Conservation (phyloP, 2,797 vertebrate genomes). For the Phrynocephalus guinanensis region DNA sequence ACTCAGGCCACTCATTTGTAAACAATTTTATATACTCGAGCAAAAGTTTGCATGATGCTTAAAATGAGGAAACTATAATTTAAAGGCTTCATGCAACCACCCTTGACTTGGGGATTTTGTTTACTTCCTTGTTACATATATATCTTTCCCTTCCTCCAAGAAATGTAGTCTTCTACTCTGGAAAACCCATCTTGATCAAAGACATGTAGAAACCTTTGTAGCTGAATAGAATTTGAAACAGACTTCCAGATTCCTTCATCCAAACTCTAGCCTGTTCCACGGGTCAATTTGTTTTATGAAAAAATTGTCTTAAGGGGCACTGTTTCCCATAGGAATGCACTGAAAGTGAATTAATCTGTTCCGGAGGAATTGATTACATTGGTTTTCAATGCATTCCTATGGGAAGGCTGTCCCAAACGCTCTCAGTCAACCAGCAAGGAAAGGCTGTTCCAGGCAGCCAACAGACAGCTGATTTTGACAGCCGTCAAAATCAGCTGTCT, state of each 20-base stretch:
- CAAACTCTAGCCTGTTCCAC: not conserved
- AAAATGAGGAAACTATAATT: not conserved
- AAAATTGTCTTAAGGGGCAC: no score
- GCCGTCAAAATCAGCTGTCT: no score
- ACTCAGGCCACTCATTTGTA: not conserved
- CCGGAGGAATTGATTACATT: no score
- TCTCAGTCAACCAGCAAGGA: no score
- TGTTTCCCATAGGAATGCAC: no score
- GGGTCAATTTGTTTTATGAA: no score
- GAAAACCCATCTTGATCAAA: not conserved
- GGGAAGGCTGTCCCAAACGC: no score
- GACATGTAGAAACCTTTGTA: not conserved
- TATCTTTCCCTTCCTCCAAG: not conserved
- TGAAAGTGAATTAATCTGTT: not conserved
- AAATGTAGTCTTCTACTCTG: not conserved
- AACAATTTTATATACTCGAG: not conserved
- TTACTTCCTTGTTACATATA: conserved; percentile 6
- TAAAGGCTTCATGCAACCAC: not conserved
- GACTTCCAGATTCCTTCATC: not conserved
- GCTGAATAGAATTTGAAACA: not conserved
- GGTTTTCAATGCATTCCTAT: no score
- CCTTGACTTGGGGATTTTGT: not conserved
- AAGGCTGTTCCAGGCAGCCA: no score
- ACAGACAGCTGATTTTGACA: no score
- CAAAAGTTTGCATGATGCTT: conserved; percentile 1